Conservation (phyloP, 2,888 invertebrate genomes). For the Clitarchus hookeri region DNA sequence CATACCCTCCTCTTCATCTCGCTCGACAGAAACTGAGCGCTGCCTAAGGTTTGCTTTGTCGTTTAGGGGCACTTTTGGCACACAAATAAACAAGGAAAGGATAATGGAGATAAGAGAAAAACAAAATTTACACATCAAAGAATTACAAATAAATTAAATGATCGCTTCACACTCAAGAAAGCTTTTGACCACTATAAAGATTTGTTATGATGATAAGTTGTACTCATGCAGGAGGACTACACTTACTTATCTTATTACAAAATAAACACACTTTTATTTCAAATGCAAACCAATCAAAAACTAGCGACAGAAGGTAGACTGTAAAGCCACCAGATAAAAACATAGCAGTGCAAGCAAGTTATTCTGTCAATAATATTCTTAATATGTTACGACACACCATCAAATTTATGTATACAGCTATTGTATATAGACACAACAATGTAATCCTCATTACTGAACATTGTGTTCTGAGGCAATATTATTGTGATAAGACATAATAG, state of each 20-base stretch:
- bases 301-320: neutral
- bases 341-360: neutral
- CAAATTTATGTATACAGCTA: too few species aligned
- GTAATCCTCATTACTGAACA: too few species aligned
- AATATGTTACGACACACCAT: too few species aligned
- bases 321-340: neutral
- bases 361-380: neutral
- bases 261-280: neutral
- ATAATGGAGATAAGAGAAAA: constrained; percentile 38
- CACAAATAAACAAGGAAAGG: constrained; percentile 33
- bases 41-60: constrained; percentile 66
- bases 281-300: neutral
- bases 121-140: constrained; percentile 35
- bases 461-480: too few species aligned
- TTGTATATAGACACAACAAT: too few species aligned
- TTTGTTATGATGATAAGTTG: neutral
- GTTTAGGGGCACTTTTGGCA: constrained; percentile 63
- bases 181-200: neutral
- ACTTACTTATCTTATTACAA: neutral
- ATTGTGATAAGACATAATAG: too few species aligned
- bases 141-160: neutral
- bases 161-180: neutral
- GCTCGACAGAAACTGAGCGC: constrained; percentile 65
- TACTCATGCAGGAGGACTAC: neutral
- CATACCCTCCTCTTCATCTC: constrained; percentile 64